phyloP scores from a whole-genome alignment of 2,888 invertebrate genomes.

The Latheticus oryzae region DNA sequence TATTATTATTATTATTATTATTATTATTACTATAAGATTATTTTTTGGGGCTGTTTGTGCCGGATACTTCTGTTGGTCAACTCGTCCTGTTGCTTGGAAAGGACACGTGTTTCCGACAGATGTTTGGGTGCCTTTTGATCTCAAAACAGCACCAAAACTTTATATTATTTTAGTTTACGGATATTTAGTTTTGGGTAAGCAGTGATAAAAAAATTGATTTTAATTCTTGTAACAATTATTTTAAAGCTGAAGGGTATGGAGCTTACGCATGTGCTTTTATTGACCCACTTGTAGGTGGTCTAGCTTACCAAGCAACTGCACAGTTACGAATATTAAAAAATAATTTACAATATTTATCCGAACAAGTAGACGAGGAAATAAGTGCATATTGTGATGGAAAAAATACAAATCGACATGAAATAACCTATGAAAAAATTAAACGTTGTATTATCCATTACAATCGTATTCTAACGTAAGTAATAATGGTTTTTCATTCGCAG shows the following conservation, averaged over 20 bases:
- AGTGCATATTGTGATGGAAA: too few species aligned
- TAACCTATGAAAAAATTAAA: slow-evolving; percentile 3
- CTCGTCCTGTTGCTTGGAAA: slow-evolving; percentile 4
- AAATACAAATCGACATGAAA: too few species aligned
- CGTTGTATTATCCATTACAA: slow-evolving; percentile 15
- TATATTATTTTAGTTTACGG: neutral
- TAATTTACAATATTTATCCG: slow-evolving; percentile 11
- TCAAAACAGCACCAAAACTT: neutral
- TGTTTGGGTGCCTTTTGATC: slow-evolving; percentile 16
- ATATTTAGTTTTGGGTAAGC: slow-evolving; percentile 10
- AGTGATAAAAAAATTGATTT: neutral
- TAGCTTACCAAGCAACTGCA: slow-evolving; percentile 5
- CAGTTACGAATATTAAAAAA: slow-evolving; percentile 22
- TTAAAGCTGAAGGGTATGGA: slow-evolving; percentile 2
- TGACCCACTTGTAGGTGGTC: slow-evolving; percentile 22
- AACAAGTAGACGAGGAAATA: slow-evolving; percentile 2
- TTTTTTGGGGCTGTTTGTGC: neutral
- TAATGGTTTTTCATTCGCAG: too few species aligned
- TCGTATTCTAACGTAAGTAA: too few species aligned
- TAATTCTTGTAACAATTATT: too few species aligned
- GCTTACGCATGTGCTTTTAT: slow-evolving; percentile 2
- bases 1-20: too few species aligned
- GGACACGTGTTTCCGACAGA: slow-evolving; percentile 5
- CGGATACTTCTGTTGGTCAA: neutral
- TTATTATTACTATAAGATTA: neutral